A percentile compares a stretch with the other conserved stretches of the same genome.
phyloP scores from a whole-genome alignment of 2,797 vertebrate species.

The Amblyraja radiata region DNA sequence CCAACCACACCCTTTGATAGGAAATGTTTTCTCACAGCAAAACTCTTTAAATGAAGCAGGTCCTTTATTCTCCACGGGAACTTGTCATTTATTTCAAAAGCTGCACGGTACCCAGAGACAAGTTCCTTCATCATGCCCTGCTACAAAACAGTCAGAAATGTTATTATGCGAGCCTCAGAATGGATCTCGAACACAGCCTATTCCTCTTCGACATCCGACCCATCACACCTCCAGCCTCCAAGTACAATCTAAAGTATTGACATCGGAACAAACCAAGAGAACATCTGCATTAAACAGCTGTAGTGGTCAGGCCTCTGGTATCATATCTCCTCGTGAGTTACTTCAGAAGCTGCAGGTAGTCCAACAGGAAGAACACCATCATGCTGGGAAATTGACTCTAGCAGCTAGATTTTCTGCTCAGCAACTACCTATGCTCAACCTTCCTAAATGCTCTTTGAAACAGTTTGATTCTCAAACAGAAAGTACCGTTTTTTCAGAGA shows the following conservation, averaged over 20 bases:
- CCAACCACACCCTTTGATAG: conserved; percentile 44
- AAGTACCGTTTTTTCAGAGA: conserved; percentile 53
- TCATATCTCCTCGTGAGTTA: conserved; percentile 77
- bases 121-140: background rate
- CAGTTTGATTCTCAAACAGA: conserved; percentile 56
- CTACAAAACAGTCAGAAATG: background rate
- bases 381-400: conserved; percentile 54
- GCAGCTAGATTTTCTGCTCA: conserved; percentile 81
- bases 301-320: conserved; percentile 51
- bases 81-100: conserved; percentile 53
- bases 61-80: conserved; percentile 39
- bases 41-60: background rate
- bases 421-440: conserved; percentile 62
- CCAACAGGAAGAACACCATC: conserved; percentile 74
- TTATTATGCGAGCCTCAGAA: conserved; percentile 1
- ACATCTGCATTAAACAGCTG: conserved; percentile 38
- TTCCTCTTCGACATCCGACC: conserved; percentile 54
- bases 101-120: conserved; percentile 43
- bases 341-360: conserved; percentile 79
- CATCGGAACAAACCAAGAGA: conserved; percentile 42
- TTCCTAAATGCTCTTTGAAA: conserved; percentile 44
- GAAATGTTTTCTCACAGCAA: conserved; percentile 1
- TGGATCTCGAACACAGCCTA: conserved; percentile 25
- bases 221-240: conserved; percentile 53
- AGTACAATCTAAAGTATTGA: background rate